Evolutionary conservation across 53 echinoderm and acorn worm genomes (phyloP).

Genomic region (Echinarachnius parma): DNA sequence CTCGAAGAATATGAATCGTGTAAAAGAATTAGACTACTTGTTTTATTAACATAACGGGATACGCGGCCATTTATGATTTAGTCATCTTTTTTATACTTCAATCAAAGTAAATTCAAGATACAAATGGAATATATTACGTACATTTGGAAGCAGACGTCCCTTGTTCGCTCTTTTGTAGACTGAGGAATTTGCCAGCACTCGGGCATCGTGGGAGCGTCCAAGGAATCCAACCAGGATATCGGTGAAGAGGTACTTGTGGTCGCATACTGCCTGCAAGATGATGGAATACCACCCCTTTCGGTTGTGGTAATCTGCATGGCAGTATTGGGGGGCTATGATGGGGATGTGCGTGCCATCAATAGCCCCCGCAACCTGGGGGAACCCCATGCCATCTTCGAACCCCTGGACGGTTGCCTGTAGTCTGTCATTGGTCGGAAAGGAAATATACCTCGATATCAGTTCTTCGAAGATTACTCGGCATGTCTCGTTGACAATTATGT

Average conservation of each 20-base stretch:
- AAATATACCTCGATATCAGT: neutral
- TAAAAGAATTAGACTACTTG: too few species aligned
- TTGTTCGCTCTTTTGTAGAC: neutral
- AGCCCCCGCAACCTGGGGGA: conserved; percentile 54
- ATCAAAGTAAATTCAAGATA: too few species aligned
- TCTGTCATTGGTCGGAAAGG: neutral
- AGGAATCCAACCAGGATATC: conserved; percentile 19
- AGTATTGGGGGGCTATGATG: conserved; percentile 33
- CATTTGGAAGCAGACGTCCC: conserved; percentile 16
- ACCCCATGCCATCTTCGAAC: neutral
- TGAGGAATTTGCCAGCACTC: conserved; percentile 3
- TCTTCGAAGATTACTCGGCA: conserved; percentile 17
- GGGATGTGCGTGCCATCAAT: conserved; percentile 62
- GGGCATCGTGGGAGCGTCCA: conserved; percentile 23
- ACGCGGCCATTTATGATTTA: too few species aligned
- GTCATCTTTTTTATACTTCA: too few species aligned
- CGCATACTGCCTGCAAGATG: conserved; percentile 46
- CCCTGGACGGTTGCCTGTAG: conserved; percentile 1
- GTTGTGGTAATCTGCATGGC: conserved; percentile 49
- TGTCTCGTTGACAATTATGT: conserved; percentile 2
- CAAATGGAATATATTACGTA: neutral
- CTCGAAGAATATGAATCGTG: too few species aligned
- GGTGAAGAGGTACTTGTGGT: conserved; percentile 34
- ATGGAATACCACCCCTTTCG: conserved; percentile 21
- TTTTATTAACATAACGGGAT: too few species aligned